phyloP scores from a whole-genome alignment of 2,797 vertebrate genomes.

The Brachyrhaphis roseni region DNA sequence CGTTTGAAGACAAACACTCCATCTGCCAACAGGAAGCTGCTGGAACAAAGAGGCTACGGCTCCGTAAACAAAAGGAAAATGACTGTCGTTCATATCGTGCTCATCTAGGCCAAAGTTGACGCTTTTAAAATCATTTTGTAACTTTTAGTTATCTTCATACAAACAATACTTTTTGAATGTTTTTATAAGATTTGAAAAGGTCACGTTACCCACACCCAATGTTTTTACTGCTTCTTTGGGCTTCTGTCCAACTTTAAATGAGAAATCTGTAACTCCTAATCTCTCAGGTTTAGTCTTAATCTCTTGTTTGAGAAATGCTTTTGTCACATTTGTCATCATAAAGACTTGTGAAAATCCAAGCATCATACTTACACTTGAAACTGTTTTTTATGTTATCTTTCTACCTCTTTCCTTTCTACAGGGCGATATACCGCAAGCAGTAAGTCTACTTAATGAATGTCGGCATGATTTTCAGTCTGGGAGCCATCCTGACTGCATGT shows the following conservation, averaged over 20 bases:
- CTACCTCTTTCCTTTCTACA: slow-evolving; percentile 66
- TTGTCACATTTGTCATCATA: neutral
- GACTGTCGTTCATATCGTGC: neutral
- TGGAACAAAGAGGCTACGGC: neutral
- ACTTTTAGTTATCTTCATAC: neutral
- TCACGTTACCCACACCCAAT: slow-evolving; percentile 7
- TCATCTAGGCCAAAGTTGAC: neutral
- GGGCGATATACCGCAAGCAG: slow-evolving; percentile 83
- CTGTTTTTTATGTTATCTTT: slow-evolving; percentile 62
- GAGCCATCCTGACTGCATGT: slow-evolving; percentile 72
- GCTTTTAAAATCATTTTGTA: neutral
- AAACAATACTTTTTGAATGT: neutral
- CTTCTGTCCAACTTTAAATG: slow-evolving; percentile 28
- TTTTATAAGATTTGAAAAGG: slow-evolving; percentile 24
- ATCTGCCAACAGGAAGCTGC: slow-evolving; percentile 18
- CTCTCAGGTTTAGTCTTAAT: neutral
- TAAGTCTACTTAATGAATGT: slow-evolving; percentile 75
- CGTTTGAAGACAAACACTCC: slow-evolving; percentile 51
- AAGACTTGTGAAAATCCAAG: neutral
- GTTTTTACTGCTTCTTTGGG: slow-evolving; percentile 31
- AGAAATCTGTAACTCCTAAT: slow-evolving; percentile 24
- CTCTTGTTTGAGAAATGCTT: neutral
- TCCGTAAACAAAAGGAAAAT: slow-evolving; percentile 16
- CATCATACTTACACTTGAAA: slow-evolving; percentile 37
- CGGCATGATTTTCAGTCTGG: slow-evolving; percentile 72